A percentile compares a stretch with the other conserved stretches of the same genome.
Evolutionary conservation across 2,888 invertebrate species (phyloP).

Genomic region (Tipula vernalis): DNA sequence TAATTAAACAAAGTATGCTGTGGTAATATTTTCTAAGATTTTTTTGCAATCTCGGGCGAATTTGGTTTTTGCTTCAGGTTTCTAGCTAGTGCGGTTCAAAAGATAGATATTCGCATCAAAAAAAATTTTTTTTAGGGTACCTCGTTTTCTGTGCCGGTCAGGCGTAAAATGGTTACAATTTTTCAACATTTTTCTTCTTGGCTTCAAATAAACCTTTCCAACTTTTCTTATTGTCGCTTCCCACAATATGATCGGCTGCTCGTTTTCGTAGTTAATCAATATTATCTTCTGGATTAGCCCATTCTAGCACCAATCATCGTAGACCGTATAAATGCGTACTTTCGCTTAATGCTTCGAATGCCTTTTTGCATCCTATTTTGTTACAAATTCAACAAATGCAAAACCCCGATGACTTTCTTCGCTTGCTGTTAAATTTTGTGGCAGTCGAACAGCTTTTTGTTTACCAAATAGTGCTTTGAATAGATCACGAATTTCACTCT

Average conservation of each 20-base stretch:
- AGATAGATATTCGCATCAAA: no score
- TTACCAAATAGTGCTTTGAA: conserved; percentile 93
- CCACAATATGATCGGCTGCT: conserved; percentile 57
- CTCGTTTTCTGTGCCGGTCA: no score
- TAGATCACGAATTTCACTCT: conserved; percentile 67
- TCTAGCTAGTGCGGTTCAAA: no score
- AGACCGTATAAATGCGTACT: conserved; percentile 97
- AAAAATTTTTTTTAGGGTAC: background rate
- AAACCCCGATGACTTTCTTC: conserved; percentile 80
- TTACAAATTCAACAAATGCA: conserved; percentile 87
- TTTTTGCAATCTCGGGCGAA: no score
- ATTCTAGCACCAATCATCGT: conserved; percentile 89
- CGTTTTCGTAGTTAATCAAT: conserved; percentile 72
- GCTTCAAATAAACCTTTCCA: conserved; percentile 37
- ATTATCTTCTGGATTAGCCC: conserved; percentile 74
- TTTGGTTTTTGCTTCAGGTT: no score
- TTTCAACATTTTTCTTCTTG: background rate
- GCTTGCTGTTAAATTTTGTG: conserved; percentile 70
- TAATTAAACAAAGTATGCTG: no score
- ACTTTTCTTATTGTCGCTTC: conserved; percentile 30
- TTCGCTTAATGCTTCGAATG: conserved; percentile 83
- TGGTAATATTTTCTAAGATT: no score
- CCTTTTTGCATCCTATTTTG: conserved; percentile 85
- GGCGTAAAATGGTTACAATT: no score
- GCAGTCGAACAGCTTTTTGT: conserved; percentile 77